Evolutionary conservation across 2,113 vertebrate genomes (phyloP), one percentile per base, ranked within the genome.

Genomic region (Eurystomus gularis): DNA sequence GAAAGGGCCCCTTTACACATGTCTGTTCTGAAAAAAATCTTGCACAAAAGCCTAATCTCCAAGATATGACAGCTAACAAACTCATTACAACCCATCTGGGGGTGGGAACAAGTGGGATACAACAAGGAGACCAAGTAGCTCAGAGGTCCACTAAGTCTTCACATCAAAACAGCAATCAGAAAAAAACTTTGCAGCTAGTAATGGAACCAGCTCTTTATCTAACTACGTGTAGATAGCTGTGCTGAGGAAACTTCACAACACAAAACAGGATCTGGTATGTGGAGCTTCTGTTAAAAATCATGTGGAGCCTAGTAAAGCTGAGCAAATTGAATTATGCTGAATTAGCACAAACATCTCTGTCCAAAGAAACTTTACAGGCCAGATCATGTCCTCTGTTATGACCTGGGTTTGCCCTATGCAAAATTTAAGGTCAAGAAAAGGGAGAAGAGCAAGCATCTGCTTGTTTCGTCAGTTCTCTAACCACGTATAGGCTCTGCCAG

Each of bases 41-140:
- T 82, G 13, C 42, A 91, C 72, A 93, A 92, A 95, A 95, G 68
- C 81, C 69, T 87, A 93, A 95, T 91, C 72, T 94, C 80, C 52
- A 72, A 95, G 92, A 94, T 96, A 96, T 96, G 95, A 96, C 80
- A 91, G 88, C 71, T 94, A 96, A 96, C 92, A 94, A 94, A 94
- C 55, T 94, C 78, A 82, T 94, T 88, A 70, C 17, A 88, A 71
- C 65, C 57, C 33, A 49, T 78, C 64, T 3, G 6, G 48, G 54
- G 60, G 40, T 91, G 66, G 60, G 42, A 66, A 64, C 17, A 49
- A 94, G 35, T 4, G 9, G 24, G 24, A 87, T 89, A 35, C 60
- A 58, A 60, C 4, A 80, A 54, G 55, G 25, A 86, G 31, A 86
- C 29, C 24, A 51, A 78, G 65, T 29, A 90, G 49, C 29, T 75